Conservation (phyloP, 2,888 invertebrate genomes). For the Rhabditophanes sp. region DNA sequence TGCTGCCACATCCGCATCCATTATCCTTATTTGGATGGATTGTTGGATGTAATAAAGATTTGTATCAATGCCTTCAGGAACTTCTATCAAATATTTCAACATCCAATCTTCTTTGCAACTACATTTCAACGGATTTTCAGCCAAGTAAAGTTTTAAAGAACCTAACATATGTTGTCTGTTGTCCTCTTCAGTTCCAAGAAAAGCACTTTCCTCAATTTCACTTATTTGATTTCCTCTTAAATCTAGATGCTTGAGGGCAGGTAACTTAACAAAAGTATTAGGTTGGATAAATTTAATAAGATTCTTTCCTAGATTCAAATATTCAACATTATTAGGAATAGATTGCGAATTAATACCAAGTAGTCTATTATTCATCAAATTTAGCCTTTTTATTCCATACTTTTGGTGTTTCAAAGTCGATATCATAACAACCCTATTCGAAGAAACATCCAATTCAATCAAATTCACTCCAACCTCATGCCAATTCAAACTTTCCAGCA, state of each 20-base stretch:
- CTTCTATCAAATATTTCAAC: not conserved
- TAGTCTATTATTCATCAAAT: slow-evolving; percentile 5
- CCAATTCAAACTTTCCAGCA: slow-evolving; percentile 15
- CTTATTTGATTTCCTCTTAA: slow-evolving; percentile 9
- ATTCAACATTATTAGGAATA: slow-evolving; percentile 3
- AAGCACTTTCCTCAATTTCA: no score
- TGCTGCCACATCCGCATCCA: slow-evolving; percentile 66
- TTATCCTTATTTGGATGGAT: slow-evolving; percentile 52
- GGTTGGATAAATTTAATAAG: not conserved
- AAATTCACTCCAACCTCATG: slow-evolving; percentile 13
- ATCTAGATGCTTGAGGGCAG: no score
- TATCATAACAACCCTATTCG: slow-evolving; percentile 9
- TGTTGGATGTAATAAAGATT: slow-evolving; percentile 52
- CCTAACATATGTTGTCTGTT: slow-evolving; percentile 5
- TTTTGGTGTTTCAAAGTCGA: slow-evolving; percentile 4
- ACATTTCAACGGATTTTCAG: slow-evolving; percentile 69
- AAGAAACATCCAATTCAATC: slow-evolving; percentile 5
- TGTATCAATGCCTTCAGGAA: slow-evolving; percentile 42
- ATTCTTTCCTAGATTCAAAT: slow-evolving; percentile 5
- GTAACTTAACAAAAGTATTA: not conserved
- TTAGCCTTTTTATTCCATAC: not conserved
- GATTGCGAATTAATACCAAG: slow-evolving; percentile 5
- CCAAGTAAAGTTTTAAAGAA: slow-evolving; percentile 54
- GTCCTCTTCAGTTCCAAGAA: not conserved
- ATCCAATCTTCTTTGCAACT: slow-evolving; percentile 80